Conservation (phyloP, 2,888 invertebrate species). For the Baronia brevicornis region DNA sequence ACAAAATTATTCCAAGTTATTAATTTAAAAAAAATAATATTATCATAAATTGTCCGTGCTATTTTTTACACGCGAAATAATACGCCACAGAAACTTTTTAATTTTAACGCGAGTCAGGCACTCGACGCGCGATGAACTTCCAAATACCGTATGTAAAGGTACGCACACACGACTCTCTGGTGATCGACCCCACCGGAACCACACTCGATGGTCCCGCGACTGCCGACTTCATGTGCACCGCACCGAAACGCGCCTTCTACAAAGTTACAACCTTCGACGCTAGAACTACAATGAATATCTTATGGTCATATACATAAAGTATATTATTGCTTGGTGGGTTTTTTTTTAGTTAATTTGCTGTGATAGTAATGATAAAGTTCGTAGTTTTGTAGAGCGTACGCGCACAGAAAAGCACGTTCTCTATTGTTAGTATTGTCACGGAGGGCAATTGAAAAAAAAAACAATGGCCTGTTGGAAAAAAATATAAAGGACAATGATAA, state of each 20-base stretch:
- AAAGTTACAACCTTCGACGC: constrained; percentile 28
- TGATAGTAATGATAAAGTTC: constrained; percentile 43
- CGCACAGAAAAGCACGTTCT: constrained; percentile 58
- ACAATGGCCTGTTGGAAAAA: constrained; percentile 41
- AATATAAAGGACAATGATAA: constrained; percentile 37
- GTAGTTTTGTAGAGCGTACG: constrained; percentile 66
- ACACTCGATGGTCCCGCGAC: constrained; percentile 70
- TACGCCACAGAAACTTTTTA: constrained; percentile 12
- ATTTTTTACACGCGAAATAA: not conserved
- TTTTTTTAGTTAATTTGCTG: constrained; percentile 21
- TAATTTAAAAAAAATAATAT: constrained; percentile 12
- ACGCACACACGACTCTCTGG: constrained; percentile 48
- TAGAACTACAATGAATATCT: constrained; percentile 1
- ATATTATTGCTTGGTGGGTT: constrained; percentile 18
- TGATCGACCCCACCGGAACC: constrained; percentile 76
- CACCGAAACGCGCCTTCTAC: constrained; percentile 61
- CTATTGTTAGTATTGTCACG: constrained; percentile 54
- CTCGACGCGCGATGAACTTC: constrained; percentile 37
- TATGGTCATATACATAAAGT: constrained; percentile 12
- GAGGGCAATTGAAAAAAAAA: constrained; percentile 42
- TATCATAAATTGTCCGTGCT: constrained; percentile 2
- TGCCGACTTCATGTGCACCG: constrained; percentile 66
- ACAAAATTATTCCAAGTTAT: constrained; percentile 13
- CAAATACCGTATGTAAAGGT: constrained; percentile 42
- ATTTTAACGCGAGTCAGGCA: constrained; percentile 49